Percentiles rank a stretch among this genome's conserved stretches.
Conservation (phyloP, 2,113 vertebrate genomes). For the Ciconia boyciana region DNA sequence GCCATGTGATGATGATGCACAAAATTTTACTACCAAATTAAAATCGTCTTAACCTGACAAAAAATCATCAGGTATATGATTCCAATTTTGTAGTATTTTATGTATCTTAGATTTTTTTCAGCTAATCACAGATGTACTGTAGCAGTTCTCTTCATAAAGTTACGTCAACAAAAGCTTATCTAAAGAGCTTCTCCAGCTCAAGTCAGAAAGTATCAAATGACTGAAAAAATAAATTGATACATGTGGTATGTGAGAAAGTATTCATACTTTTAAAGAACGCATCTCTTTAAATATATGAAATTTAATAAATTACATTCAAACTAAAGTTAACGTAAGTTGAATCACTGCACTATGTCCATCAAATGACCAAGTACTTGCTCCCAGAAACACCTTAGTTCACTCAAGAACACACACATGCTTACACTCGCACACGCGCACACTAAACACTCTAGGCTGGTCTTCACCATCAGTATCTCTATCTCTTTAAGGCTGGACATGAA, state of each 20-base stretch:
- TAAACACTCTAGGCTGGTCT: constrained; percentile 70
- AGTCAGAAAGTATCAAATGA: constrained; percentile 75
- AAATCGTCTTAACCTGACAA: constrained; percentile 20
- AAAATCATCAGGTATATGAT: background rate
- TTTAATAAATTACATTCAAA: constrained; percentile 84
- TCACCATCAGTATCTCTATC: constrained; percentile 66
- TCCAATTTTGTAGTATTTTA: constrained; percentile 24
- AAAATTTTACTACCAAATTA: constrained; percentile 44
- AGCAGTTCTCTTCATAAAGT: constrained; percentile 68
- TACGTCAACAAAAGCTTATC: constrained; percentile 72
- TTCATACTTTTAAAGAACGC: constrained; percentile 73
- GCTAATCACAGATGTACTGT: constrained; percentile 55
- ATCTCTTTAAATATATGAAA: constrained; percentile 79
- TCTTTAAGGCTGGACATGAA: constrained; percentile 77
- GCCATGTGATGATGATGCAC: constrained; percentile 36
- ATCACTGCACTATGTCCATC: constrained; percentile 75
- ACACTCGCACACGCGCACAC: constrained; percentile 65
- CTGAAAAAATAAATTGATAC: constrained; percentile 74
- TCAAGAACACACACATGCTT: constrained; percentile 75
- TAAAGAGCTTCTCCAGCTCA: constrained; percentile 74
- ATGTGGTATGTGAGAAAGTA: constrained; percentile 75
- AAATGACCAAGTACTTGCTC: constrained; percentile 76
- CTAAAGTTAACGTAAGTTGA: constrained; percentile 71
- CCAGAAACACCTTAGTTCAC: constrained; percentile 74
- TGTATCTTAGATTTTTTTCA: constrained; percentile 3